Percentiles rank a stretch among this genome's conserved stretches.
These are phyloP conservation scores for Pangasius mekongensis DNA, from an alignment of 2,797 vertebrate genomes.

Conservation along the genomic window DNA sequence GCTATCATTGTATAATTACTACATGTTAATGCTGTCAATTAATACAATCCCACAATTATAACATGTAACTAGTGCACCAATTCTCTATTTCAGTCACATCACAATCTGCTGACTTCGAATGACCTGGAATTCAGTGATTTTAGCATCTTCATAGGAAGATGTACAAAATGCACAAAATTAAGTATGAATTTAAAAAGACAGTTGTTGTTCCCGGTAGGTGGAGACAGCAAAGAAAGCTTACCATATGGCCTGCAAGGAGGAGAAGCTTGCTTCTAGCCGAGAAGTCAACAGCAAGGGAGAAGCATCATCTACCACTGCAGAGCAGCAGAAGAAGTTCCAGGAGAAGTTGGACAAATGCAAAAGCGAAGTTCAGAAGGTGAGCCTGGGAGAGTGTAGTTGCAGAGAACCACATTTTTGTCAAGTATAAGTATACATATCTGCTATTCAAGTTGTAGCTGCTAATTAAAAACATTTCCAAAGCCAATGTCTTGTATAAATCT, in stretches of 20 bases:
- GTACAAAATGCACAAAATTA: too few species aligned
- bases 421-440: neutral
- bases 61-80: neutral
- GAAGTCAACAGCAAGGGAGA: slow-evolving; percentile 90
- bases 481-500: neutral
- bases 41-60: neutral
- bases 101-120: neutral
- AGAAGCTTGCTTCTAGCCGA: slow-evolving; percentile 86
- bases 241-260: slow-evolving; percentile 95
- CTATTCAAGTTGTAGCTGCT: neutral
- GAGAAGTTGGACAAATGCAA: slow-evolving; percentile 97
- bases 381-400: slow-evolving; percentile 4
- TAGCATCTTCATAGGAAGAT: too few species aligned
- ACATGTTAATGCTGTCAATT: slow-evolving; percentile 1
- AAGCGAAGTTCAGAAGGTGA: slow-evolving; percentile 92
- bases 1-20: neutral
- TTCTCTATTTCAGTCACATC: neutral
- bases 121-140: neutral
- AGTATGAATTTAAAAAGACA: neutral
- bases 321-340: slow-evolving; percentile 94
- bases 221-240: slow-evolving; percentile 93
- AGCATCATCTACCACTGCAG: slow-evolving; percentile 78
- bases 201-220: slow-evolving; percentile 70
- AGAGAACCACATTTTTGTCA: neutral
- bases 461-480: neutral